Evolutionary conservation across 2,888 invertebrate species (phyloP).

Genomic region (Amblyjoppa proteus): DNA sequence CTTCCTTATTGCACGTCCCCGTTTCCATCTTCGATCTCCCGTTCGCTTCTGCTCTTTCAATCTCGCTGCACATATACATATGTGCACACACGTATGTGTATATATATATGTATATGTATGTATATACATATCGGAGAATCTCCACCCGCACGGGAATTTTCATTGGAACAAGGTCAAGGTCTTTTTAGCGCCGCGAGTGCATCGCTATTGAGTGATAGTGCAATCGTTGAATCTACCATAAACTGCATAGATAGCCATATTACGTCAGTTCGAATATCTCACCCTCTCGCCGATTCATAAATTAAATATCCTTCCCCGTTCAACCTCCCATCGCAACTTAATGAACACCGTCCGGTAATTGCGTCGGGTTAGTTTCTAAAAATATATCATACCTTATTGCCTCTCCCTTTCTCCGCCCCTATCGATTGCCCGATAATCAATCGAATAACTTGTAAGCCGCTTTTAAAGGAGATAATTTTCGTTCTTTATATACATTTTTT

Average conservation of each 20-base stretch:
- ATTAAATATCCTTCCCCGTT: slow-evolving; percentile 7
- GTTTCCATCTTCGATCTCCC: slow-evolving; percentile 7
- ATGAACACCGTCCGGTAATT: slow-evolving; percentile 20
- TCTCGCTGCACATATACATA: background rate
- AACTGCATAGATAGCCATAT: background rate
- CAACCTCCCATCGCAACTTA: background rate
- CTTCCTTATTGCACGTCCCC: slow-evolving; percentile 1
- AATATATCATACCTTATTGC: slow-evolving; percentile 16
- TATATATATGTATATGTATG: background rate
- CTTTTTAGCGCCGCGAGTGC: slow-evolving; percentile 13
- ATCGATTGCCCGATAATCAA: background rate
- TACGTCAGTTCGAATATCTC: background rate
- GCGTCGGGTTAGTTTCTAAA: background rate
- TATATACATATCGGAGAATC: slow-evolving; percentile 22
- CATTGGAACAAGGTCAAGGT: slow-evolving; percentile 49
- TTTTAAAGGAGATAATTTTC: background rate
- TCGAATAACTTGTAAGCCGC: background rate
- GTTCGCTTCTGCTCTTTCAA: slow-evolving; percentile 39
- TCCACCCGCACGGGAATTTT: slow-evolving; percentile 38
- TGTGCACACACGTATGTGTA: background rate
- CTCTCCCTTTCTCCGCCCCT: background rate
- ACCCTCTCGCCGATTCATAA: background rate
- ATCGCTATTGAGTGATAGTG: slow-evolving; percentile 36
- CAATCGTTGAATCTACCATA: slow-evolving; percentile 27
- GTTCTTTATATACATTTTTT: background rate